Evolutionary conservation across 1,140 invertebrate genomes (phyloP), one percentile per base, ranked within the genome.

Genomic region (Solen grandis): DNA sequence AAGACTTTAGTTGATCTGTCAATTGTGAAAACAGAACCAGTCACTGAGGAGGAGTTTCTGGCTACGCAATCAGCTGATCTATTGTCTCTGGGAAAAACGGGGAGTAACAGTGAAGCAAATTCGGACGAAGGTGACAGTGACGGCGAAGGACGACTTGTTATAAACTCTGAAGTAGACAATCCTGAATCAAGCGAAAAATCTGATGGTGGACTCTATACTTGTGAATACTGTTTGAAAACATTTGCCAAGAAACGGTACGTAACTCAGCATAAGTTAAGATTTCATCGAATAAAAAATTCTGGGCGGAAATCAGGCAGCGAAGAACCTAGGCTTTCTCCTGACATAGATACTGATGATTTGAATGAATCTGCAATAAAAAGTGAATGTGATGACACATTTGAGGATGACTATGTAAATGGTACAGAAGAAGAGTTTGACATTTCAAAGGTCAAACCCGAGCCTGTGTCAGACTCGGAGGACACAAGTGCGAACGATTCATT

Each of bases 1-100:
- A n/a, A n/a, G n/a, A n/a, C n/a, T n/a, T n/a, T n/a, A n/a, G n/a
- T 70, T 3, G 68, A 70, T 57, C 68, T 70, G 22, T 70, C 68
- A 8, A 57, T 70, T 36, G 68, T 70, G 13, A 70, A 70, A 36
- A 55, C 46, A 22, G 68, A 70, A 36, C 50, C 52, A 13, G n/a
- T n/a, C n/a, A n/a, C n/a, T n/a, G n/a, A n/a, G n/a, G n/a, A n/a
- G n/a, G n/a, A n/a, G n/a, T n/a, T n/a, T n/a, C n/a, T n/a, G n/a
- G n/a, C n/a, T n/a, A n/a, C n/a, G 46, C 46, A 50, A 13, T 50
- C 13, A n/a, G 46, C 46, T 54, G 27, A 1, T 54, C 52, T 54
- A 54, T 1, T 54, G 52, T 22, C 27, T 54, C 52, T 25, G 52
- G 27, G 27, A 60, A 60, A 5, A 60, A 60, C 59, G 33, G 33